Evolutionary conservation across 2,797 vertebrate genomes (phyloP), one percentile per base, ranked within the genome.

Genomic region (Hippopotamyrus pictus): DNA sequence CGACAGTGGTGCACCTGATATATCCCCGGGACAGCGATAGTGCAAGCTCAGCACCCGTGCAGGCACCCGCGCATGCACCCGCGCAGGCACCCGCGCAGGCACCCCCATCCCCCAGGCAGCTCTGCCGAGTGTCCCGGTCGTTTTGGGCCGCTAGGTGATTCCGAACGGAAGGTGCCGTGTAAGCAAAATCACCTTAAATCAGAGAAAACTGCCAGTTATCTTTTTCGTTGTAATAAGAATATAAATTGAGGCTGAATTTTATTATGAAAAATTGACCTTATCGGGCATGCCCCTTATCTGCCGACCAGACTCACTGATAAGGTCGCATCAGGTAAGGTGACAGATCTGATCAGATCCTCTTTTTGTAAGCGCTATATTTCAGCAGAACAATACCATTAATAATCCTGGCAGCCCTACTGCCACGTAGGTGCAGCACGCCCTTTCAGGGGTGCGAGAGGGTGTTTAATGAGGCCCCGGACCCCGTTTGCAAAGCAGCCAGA

Each of bases 121-220:
- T 62, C 86, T 89, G 17, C 59, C 54, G 33, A 69, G 82, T 76
- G 57, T 12, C 46, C 46, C 12, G 22, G 93, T 93, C 94, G 93
- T 95, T 95, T 95, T 92, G 94, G 94, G 94, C 95, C 93, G 93
- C 93, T 92, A 92, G 92, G 91, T 93, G 93, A 92, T 93, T 94
- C 92, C 92, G 93, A 92, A 91, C 90, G 91, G 92, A 94, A 93
- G 94, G 93, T 93, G 95, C 94, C 91, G 92, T 41, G 93, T 95
- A 94, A 95, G 95, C 94, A 83, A 87, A 91, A 94, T 90, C 88
- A 51, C 90, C 82, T 44, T 83, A 90, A 50, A 91, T 69, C 87
- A 73, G 89, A 57, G 84, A 91, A 90, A 59, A 90, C 89, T 91
- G 90, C 37, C 83, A 86, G 17, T 86, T 88, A 33, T 90, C 90